Evolutionary conservation across 2,888 invertebrate genomes (phyloP), one percentile per base, ranked within the genome.

Genomic region (Acanthacorydalis orientalis): DNA sequence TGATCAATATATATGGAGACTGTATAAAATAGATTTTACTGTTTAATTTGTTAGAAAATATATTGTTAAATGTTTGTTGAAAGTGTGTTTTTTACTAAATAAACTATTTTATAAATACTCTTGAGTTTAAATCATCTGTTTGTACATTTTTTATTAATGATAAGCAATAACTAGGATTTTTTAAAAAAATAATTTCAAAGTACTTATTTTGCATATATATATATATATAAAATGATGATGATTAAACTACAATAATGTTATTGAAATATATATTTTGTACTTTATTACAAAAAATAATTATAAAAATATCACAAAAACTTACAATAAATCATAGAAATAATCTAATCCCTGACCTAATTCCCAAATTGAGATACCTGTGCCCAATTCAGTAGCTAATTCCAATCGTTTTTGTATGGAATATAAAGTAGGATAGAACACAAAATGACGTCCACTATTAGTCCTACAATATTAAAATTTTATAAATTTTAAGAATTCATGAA

Each of bases 271-370:
- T 37, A 38, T 38, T 15, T 7, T 46, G 16, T 38, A 34, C 16
- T 33, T n/a, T 15, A 47, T 12, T 46, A 37, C 7, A 37, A 37
- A 37, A 9, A 9, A 14, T 8, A 14, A 14, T 9, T 12, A 12
- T 12, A 37, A 37, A 37, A 7, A 12, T 37, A 37, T 37, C 37
- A 37, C 37, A 37, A 37, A 7, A 6, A 12, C 7, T 37, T 14
- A 37, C 37, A 88, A 71, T 51, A 88, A 70, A 70, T 95, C 93
- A 64, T 91, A 95, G 65, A 95, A 95, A 64, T 89, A 95, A 65
- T 91, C 84, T 14, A 95, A 69, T 16, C 95, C 95, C 67, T 96
- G 95, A 0, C 95, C 95, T n/a, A 93, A 67, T 62, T 96, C 95
- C 95, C 95, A 95, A 57, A 96, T 80, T 0, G 92, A 84, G 41